These are phyloP conservation scores for Microcebus murinus DNA, from an alignment of 2,113 vertebrate genomes.

Conservation along the genomic window DNA sequence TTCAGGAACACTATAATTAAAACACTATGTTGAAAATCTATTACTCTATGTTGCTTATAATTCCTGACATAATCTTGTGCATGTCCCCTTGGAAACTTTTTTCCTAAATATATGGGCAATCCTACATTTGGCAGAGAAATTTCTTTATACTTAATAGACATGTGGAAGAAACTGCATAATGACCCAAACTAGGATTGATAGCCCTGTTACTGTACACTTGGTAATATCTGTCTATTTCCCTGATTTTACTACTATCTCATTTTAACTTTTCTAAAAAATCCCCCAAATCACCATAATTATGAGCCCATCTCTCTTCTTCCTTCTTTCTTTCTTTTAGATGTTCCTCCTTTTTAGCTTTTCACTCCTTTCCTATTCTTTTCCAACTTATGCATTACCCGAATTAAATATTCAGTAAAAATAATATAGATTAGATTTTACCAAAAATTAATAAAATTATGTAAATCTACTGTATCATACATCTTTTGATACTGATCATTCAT, in stretches of 20 bases:
- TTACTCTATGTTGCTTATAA: not conserved
- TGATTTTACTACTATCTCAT: not conserved
- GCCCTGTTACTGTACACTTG: rapidly evolving
- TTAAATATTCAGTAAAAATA: not conserved
- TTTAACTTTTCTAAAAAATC: not conserved
- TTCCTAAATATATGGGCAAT: not conserved
- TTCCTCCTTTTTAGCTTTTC: not conserved
- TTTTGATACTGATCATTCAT: not conserved
- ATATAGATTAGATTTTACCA: not conserved
- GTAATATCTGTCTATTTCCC: not conserved
- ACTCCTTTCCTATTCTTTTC: not conserved
- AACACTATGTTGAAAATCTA: not conserved
- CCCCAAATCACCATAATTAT: not conserved
- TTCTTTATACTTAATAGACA: not conserved
- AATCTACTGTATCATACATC: not conserved
- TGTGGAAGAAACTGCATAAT: not conserved
- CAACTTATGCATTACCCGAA: not conserved
- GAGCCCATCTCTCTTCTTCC: not conserved
- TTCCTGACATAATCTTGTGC: not conserved
- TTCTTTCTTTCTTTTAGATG: not conserved
- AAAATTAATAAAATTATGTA: conserved; percentile 32
- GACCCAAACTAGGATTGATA: not conserved
- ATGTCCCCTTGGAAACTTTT: not conserved
- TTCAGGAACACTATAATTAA: not conserved
- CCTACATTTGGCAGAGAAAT: not conserved